phyloP scores from a whole-genome alignment of 2,797 vertebrate genomes.

The Oreonectes daqikongensis region DNA sequence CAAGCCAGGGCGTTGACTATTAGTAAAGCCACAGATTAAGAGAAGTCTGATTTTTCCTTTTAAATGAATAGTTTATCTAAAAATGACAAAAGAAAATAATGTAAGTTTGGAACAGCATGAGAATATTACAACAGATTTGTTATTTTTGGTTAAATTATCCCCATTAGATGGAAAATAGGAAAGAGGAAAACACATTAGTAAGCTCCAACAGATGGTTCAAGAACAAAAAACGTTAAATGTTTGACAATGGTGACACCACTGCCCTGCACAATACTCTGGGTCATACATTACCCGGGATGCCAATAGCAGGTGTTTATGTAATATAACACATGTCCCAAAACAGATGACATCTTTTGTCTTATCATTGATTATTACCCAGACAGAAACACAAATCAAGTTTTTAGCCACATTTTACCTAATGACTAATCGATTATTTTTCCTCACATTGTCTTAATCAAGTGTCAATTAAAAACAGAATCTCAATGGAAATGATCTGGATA shows the following conservation, averaged over 20 bases:
- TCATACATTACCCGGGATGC: constrained; percentile 3
- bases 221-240: neutral
- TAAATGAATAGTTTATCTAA: neutral
- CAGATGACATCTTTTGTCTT: neutral
- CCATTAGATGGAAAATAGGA: no score
- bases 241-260: constrained; percentile 37
- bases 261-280: neutral
- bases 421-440: constrained; percentile 48
- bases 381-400: constrained; percentile 58
- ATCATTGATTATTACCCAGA: constrained; percentile 62
- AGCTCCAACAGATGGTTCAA: constrained; percentile 57
- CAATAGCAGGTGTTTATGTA: constrained; percentile 4
- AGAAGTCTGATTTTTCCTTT: neutral
- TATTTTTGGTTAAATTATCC: neutral
- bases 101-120: neutral
- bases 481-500: neutral
- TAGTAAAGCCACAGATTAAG: constrained; percentile 49
- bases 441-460: constrained; percentile 4
- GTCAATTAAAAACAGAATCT: constrained; percentile 5
- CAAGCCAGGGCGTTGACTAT: constrained; percentile 52
- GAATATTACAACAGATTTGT: neutral
- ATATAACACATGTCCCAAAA: constrained; percentile 11
- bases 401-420: constrained; percentile 58
- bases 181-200: constrained; percentile 40
- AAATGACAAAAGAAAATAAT: neutral